Evolutionary conservation across 2,113 vertebrate genomes (phyloP), one percentile per base, ranked within the genome.

Genomic region (Nestor notabilis): DNA sequence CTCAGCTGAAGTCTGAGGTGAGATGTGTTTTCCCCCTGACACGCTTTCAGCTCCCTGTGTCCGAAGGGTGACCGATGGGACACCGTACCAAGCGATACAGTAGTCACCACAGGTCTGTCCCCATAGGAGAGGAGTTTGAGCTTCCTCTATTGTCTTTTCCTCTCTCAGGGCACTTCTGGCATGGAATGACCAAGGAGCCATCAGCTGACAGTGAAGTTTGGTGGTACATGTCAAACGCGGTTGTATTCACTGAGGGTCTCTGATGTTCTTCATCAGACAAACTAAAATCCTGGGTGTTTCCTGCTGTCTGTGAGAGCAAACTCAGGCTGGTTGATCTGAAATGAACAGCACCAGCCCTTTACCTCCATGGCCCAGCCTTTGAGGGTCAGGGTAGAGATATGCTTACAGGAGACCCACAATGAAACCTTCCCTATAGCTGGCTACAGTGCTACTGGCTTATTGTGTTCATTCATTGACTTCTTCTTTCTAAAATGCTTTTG

Each of bases 161-260:
- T 47, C 37, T 91, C 37, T 53, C 25, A 7, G 25, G 53, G 17
- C 37, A 35, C 13, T n/a, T 66, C 41, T 61, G 50, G 11, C 35
- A 23, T 15, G 60, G 43, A 78, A 47, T 56, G 50, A 46, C 52
- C 43, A 9, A 28, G 35, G 47, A 85, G 37, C 35, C 53, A 25
- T 47, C 76, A 49, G 27, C 44, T 85, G 47, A 60, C 49, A 31
- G 65, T 0, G 8, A 27, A 4, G 49, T n/a, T 46, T 64, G 33
- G 64, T 68, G 19, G n/a, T 18, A 15, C 2, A 0, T 28, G 35
- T 35, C 4, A 6, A 37, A n/a, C 0, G 2, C 5, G 19, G 16
- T 12, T 39, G 39, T 18, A 6, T 52, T 53, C 31, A 39, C 47
- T 44, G 27, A 68, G 25, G 52, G 43, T 7, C 3, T 52, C 29